Evolutionary conservation across 64 coral and sea anemone species (phyloP), one percentile per base, ranked within the genome.

Genomic region (Astreopora myriophthalma): DNA sequence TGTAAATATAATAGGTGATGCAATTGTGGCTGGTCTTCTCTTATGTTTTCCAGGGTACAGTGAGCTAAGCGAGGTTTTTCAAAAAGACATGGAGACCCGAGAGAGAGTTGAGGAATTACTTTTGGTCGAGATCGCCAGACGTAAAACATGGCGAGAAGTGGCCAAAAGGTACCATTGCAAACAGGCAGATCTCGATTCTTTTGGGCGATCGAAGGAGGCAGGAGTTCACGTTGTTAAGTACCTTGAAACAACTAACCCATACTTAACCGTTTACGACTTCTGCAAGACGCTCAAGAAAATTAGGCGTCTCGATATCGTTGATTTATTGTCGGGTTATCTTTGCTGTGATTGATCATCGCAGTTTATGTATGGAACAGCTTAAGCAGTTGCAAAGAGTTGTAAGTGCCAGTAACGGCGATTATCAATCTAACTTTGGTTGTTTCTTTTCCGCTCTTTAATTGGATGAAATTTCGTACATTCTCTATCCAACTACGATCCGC

Each of bases 181-280:
- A 0, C 49, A 51, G 75, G 28, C 23, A 12, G 10, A 30, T 51
- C 28, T 29, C 19, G 75, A 55, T 30, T 13, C n/a, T 4, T 25
- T 81, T 34, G 77, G 9, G 3, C 7, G 19, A 81, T 34, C 0
- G 12, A 17, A 34, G 8, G 16, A 58, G 6, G 0, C 17, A 23
- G 77, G 77, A 32, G 17, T 31, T 33, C 5, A 23, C 5, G 46
- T 61, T 1, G n/a, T 81, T 24, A 3, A 0, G 0, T 81, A 34
- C 20, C 17, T 81, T 58, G 32, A 61, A 19, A 8, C 49, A 2
- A 61, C 28, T 14, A 8, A 81, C 6, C 77, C 77, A 35, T 7
- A 81, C 9, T 61, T 81, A 24, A 81, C 28, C 0, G 77, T 81
- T 16, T 81, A 81, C 77, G 19, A 58, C 11, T 35, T 81, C 35